phyloP scores from a whole-genome alignment of 2,113 vertebrate species.

The Aspiorhynchus laticeps region DNA sequence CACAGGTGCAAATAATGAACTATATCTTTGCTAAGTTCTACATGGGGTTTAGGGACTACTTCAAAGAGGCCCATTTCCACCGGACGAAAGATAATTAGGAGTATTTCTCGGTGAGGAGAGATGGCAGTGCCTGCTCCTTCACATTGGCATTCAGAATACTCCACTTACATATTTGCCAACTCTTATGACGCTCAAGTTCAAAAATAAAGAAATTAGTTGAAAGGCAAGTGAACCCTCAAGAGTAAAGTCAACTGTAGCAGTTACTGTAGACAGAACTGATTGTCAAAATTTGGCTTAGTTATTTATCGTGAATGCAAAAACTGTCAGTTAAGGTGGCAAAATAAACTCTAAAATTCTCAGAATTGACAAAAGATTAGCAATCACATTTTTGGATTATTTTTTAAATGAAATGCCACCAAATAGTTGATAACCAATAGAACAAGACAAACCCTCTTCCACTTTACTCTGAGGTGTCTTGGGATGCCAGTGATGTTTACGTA shows the following conservation, averaged over 20 bases:
- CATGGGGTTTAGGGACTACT: constrained; percentile 67
- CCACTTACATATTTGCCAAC: constrained; percentile 99
- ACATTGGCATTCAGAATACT: constrained; percentile 96
- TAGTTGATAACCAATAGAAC: background rate
- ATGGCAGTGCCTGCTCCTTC: constrained; percentile 88
- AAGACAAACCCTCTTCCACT: constrained; percentile 73
- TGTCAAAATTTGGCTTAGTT: background rate
- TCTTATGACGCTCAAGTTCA: constrained; percentile 80
- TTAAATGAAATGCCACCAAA: background rate
- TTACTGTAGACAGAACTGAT: background rate
- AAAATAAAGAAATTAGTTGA: constrained; percentile 64
- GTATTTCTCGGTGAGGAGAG: constrained; percentile 88
- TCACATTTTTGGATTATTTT: background rate
- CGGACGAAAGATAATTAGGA: constrained; percentile 70
- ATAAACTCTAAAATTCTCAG: background rate
- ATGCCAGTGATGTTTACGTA: constrained; percentile 89
- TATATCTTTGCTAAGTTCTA: constrained; percentile 80
- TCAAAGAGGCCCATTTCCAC: constrained; percentile 70
- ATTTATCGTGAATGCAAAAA: background rate
- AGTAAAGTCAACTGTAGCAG: constrained; percentile 67
- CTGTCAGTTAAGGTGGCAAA: background rate
- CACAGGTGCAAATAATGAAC: constrained; percentile 68
- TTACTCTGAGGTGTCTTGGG: constrained; percentile 89
- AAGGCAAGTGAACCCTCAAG: constrained; percentile 79
- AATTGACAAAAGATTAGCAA: background rate